These are phyloP conservation scores for Pomatorhinus ruficollis DNA, from an alignment of 2,113 vertebrate species.

Conservation along the genomic window DNA sequence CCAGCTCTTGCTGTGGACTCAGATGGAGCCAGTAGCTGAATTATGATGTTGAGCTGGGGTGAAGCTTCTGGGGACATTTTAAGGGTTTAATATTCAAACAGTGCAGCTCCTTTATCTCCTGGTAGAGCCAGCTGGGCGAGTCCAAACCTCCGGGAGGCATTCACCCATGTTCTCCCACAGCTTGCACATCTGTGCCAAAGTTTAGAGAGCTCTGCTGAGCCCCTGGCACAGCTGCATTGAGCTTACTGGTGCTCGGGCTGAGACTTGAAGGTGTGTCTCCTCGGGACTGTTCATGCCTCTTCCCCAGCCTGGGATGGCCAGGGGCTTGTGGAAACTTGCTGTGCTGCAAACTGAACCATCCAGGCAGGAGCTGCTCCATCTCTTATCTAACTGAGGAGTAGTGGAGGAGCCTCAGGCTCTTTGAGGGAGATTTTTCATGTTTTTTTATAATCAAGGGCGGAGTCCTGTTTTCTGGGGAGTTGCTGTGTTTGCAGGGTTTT, in stretches of 20 bases:
- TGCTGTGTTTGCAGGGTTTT: not conserved
- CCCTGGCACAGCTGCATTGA: not conserved
- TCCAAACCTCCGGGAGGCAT: not conserved
- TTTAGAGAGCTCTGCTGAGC: not conserved
- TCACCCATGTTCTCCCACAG: not conserved
- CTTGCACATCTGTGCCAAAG: slow-evolving; percentile 2
- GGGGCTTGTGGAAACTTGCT: not conserved
- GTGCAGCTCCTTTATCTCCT: not conserved
- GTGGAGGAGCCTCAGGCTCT: not conserved
- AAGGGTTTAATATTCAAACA: slow-evolving; percentile 24
- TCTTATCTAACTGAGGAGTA: not conserved
- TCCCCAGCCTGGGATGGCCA: accelerated
- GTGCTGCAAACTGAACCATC: not conserved
- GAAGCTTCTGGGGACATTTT: not conserved
- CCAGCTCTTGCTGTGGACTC: not conserved
- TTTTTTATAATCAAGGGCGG: not conserved
- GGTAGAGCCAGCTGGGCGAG: slow-evolving; percentile 1
- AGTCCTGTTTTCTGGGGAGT: not conserved
- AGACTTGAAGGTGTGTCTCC: not conserved
- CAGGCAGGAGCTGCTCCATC: not conserved
- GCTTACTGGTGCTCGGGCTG: not conserved
- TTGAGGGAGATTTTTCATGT: not conserved
- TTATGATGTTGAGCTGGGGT: accelerated
- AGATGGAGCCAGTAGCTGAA: not conserved
- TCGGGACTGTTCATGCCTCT: accelerated